Evolutionary conservation across 2,113 vertebrate species (phyloP).

Genomic region (Phalacrocorax carbo): DNA sequence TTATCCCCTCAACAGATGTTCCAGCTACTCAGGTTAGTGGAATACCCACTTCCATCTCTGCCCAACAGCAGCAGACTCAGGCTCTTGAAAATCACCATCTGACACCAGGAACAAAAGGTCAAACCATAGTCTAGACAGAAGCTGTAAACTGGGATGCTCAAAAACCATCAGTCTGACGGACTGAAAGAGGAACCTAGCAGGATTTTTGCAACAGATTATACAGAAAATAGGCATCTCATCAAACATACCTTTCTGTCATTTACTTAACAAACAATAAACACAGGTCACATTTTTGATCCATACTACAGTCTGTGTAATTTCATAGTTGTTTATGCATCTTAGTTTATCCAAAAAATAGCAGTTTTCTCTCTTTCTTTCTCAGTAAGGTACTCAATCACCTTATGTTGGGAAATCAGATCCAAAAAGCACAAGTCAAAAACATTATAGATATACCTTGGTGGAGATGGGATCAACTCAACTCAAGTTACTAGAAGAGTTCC

Average conservation of each 20-base stretch:
- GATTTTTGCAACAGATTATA: neutral
- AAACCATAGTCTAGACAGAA: constrained; percentile 58
- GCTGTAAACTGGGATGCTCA: constrained; percentile 35
- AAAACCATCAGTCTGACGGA: constrained; percentile 5
- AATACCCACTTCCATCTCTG: neutral
- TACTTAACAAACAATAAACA: neutral
- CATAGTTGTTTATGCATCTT: neutral
- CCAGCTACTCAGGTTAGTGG: constrained; percentile 24
- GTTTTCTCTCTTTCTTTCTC: neutral
- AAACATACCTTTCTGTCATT: neutral
- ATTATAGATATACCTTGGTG: neutral
- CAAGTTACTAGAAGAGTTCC: neutral
- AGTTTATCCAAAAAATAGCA: neutral
- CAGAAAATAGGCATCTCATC: neutral
- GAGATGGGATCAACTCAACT: neutral
- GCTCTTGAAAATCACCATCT: constrained; percentile 34
- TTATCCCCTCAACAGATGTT: constrained; percentile 34
- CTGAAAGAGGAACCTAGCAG: neutral
- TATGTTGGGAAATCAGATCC: neutral
- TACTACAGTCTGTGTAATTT: neutral
- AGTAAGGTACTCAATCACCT: neutral
- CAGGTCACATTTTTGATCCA: neutral
- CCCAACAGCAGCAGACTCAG: neutral
- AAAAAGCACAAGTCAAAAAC: neutral
- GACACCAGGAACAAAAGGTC: constrained; percentile 54